Conservation (phyloP, 2,113 vertebrate genomes). For the Protomyctophum bolini region DNA sequence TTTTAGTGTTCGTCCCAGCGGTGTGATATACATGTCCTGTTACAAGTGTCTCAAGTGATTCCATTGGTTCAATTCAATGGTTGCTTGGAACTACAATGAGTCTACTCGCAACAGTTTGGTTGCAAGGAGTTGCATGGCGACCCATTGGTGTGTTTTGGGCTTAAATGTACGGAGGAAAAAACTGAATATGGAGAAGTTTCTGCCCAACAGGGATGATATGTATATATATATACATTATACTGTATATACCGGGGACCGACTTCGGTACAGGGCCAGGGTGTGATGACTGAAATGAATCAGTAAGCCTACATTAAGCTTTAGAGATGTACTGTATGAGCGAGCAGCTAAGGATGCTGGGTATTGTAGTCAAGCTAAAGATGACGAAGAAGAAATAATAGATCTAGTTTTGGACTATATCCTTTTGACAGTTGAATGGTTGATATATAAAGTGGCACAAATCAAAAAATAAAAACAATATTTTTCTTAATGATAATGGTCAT, state of each 20-base stretch:
- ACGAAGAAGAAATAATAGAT: conserved; percentile 55
- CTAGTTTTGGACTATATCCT: conserved; percentile 76
- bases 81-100: too few relatives aligned
- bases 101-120: too few relatives aligned
- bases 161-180: too few relatives aligned
- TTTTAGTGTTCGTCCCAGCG: too few relatives aligned
- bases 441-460: conserved; percentile 52
- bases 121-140: too few relatives aligned
- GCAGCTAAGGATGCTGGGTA: conserved; percentile 57
- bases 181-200: too few relatives aligned
- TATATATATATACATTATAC: too few relatives aligned
- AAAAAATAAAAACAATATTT: conserved; percentile 82
- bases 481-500: conserved; percentile 61
- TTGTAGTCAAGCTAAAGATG: conserved; percentile 49
- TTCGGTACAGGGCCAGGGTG: conserved; percentile 52
- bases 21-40: too few relatives aligned
- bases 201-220: conserved; percentile 38
- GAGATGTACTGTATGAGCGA: conserved; percentile 55
- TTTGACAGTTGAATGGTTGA: conserved; percentile 69
- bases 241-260: too few relatives aligned
- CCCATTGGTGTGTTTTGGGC: too few relatives aligned
- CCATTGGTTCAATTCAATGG: too few relatives aligned
- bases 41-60: too few relatives aligned
- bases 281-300: conserved; percentile 41
- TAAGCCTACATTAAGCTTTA: conserved; percentile 54